Evolutionary conservation across 2,888 invertebrate genomes (phyloP), one percentile per base, ranked within the genome.

Genomic region (Sesamia inferens): DNA sequence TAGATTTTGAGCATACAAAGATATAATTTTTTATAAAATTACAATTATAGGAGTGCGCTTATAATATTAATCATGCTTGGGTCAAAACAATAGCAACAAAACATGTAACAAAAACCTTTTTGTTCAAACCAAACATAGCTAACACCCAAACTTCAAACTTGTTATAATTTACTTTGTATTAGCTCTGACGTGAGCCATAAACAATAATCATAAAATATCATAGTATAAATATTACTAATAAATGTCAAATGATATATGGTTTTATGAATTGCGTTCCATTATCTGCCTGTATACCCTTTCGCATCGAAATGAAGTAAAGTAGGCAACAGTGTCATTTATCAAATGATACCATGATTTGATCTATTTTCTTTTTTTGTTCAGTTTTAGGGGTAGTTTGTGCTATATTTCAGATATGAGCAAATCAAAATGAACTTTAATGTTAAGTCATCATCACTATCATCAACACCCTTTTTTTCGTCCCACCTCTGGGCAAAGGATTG

Each of bases 231-330:
- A n/a, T n/a, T n/a, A n/a, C n/a, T n/a, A n/a, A 78, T 85, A 77
- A 79, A 76, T 73, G 74, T 85, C 83, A 76, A 68, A 65, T 67
- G 39, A n/a, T n/a, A n/a, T n/a, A n/a, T 73, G 62, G 62, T 85
- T 85, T 82, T 71, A 81, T 82, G 71, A 69, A 14, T 48, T 47
- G 42, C n/a, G 74, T 75, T 69, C n/a, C 74, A 76, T 77, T 83
- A 81, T 67, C 13, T 48, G 24, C n/a, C 68, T 71, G 42, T 78
- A 75, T 79, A 79, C 79, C 69, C 66, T 78, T 57, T 58, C 67
- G 61, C 51, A 47, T 58, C 39, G 13, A 66, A 39, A 11, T 2
- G 11, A 4, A 11, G 62, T 44, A 64, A 22, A 31, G 22, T 48
- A 24, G 22, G 44, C 68, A 69, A 61, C 19, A 51, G 8, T 51